A percentile compares a stretch with the other conserved stretches of the same genome.
Evolutionary conservation across 2,888 invertebrate genomes (phyloP).

Genomic region (Gortyna flavago): DNA sequence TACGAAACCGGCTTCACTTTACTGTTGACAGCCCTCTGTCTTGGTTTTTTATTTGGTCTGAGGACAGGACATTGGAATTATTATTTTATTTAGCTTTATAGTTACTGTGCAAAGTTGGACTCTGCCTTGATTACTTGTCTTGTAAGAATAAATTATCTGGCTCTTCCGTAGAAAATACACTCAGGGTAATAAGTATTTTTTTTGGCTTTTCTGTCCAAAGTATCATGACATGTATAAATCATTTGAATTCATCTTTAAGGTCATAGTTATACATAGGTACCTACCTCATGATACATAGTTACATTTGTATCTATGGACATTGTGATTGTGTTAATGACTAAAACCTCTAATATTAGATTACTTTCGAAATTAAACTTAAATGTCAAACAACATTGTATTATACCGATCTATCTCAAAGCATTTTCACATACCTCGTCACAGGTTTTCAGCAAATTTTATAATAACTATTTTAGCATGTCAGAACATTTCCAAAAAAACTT

Average conservation of each 20-base stretch:
- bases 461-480: conserved; percentile 3
- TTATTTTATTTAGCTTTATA: too few species aligned
- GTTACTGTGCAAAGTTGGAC: neutral
- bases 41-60: too few species aligned
- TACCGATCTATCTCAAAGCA: neutral
- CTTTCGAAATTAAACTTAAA: neutral
- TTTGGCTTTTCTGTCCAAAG: neutral
- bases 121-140: neutral
- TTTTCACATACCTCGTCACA: neutral
- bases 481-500: conserved; percentile 32
- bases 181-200: neutral
- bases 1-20: too few species aligned
- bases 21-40: too few species aligned
- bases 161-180: neutral
- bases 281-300: neutral
- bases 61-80: too few species aligned
- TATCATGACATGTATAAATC: too few species aligned
- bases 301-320: neutral
- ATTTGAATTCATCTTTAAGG: too few species aligned
- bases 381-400: neutral
- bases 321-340: neutral
- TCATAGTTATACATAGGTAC: too few species aligned
- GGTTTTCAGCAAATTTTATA: conserved; percentile 16
- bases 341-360: neutral
- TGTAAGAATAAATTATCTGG: neutral